These are phyloP conservation scores for Ormyrus pomaceus DNA, from an alignment of 2,888 invertebrate genomes.

Conservation along the genomic window DNA sequence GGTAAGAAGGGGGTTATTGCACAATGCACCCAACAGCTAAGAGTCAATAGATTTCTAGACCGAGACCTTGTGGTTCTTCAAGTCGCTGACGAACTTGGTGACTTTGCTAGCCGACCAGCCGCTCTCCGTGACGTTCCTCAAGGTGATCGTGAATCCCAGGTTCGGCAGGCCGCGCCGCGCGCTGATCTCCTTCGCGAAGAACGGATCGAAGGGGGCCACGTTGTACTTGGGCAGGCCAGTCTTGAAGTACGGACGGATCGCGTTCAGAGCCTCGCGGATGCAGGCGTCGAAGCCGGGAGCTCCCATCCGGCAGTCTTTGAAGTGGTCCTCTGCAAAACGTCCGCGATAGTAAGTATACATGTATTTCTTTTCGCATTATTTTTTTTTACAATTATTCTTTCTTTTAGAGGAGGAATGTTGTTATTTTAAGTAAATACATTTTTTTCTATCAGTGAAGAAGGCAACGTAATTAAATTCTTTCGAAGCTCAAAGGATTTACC, in stretches of 20 bases:
- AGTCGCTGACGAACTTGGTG: conserved; percentile 82
- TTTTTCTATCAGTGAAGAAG: no score
- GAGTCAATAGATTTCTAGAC: background rate
- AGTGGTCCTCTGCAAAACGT: conserved; percentile 72
- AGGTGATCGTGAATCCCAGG: conserved; percentile 82
- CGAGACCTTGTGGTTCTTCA: conserved; percentile 69
- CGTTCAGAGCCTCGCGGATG: conserved; percentile 84
- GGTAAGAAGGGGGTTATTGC: background rate
- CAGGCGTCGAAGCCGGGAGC: conserved; percentile 84
- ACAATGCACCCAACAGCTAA: no score
- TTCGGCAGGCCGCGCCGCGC: conserved; percentile 81
- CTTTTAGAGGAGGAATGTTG: no score
- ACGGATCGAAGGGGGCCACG: conserved; percentile 87
- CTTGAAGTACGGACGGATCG: conserved; percentile 83
- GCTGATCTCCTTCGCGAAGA: conserved; percentile 82
- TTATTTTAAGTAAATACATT: no score
- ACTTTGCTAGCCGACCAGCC: conserved; percentile 88
- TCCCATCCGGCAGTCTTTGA: conserved; percentile 80
- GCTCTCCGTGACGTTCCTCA: conserved; percentile 85
- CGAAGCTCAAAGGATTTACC: no score
- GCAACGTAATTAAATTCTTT: background rate
- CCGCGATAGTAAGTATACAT: background rate
- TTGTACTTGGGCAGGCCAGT: conserved; percentile 85
- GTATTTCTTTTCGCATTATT: no score
- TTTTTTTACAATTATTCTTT: no score